Base-by-base conservation (phyloP, 2,888 invertebrate species). In the Ptychoptera contaminata region DNA sequence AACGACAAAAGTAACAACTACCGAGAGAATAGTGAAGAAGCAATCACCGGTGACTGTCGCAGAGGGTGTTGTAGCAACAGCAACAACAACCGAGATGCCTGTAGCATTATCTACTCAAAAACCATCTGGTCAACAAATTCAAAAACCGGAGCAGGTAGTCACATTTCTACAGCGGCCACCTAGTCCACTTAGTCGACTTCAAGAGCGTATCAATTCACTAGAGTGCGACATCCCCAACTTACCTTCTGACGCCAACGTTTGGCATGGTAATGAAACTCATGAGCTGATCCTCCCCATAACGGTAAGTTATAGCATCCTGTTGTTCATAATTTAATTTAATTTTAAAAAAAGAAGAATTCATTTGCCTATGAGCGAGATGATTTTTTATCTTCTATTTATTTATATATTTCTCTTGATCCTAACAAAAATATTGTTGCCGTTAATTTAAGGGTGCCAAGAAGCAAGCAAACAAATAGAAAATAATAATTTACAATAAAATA, bases 221-320 rank as follows among this genome's bases (percentile, higher is more conserved):
- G 76, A 76, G 58, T 79, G 79, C 54, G 77, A 79, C 60, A 68
- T 79, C 53, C 71, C 73, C 54, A 40, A 34, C 31, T 63, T 78
- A 55, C 77, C 78, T 42, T 68, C 70, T 49, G 76, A 77, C 56
- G 76, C 77, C 40, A 71, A 75, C 49, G 65, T 79, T 51, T 79
- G 79, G 79, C 73, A 78, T 40, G 77, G 77, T 55, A 79, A 79
- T 57, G 78, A 79, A 59, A 80, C 79, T 12, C 79, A 78, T 56
- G 79, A 80, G 58, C 67, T 79, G 52, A 70, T 73, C 54, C 65
- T 80, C 45, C 78, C 79, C 16, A 69, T 75, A 58, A 74, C 71
- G 69, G 79, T 79, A 67, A 76, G 73, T 67, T 43, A 23, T 7
- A 23, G 23, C 23, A 23, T 23, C 23, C 23, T 23, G 23, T 37